Conservation (phyloP, 2,888 invertebrate genomes). For the Cryptus viduatorius region DNA sequence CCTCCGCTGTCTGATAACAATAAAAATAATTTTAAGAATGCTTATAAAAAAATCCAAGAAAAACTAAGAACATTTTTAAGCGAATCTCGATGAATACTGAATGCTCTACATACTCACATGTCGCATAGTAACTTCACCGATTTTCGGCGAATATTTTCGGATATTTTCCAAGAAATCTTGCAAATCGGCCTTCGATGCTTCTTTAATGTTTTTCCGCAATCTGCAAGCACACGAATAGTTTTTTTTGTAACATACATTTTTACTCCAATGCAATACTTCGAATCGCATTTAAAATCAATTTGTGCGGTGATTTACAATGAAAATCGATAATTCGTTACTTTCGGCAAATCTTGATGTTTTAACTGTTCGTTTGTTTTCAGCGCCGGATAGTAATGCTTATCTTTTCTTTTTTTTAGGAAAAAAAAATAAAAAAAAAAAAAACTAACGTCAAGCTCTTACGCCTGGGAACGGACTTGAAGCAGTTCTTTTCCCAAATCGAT, state of each 20-base stretch:
- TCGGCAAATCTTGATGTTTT: slow-evolving; percentile 89
- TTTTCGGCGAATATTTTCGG: slow-evolving; percentile 96
- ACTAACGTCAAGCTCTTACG: slow-evolving; percentile 91
- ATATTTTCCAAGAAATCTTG: slow-evolving; percentile 99
- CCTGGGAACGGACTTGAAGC: slow-evolving; percentile 96
- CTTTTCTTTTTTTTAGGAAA: no score
- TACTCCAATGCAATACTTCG: no score
- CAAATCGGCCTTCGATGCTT: slow-evolving; percentile 98
- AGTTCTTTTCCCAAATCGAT: slow-evolving; percentile 98
- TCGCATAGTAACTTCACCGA: slow-evolving; percentile 97
- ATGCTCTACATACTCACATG: slow-evolving; percentile 87
- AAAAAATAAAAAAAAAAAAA: neutral
- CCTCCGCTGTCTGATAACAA: slow-evolving; percentile 86
- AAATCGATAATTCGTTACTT: slow-evolving; percentile 90
- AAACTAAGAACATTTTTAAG: no score
- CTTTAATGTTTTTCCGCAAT: slow-evolving; percentile 96
- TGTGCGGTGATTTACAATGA: slow-evolving; percentile 96
- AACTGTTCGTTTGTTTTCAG: slow-evolving; percentile 82
- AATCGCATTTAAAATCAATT: slow-evolving; percentile 85
- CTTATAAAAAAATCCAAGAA: no score
- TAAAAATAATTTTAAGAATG: no score
- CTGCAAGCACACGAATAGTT: slow-evolving; percentile 75
- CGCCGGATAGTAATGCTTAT: slow-evolving; percentile 94
- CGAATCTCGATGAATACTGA: no score
- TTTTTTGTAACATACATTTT: no score